phyloP scores from a whole-genome alignment of 2,797 vertebrate species.

The Thunnus albacares region DNA sequence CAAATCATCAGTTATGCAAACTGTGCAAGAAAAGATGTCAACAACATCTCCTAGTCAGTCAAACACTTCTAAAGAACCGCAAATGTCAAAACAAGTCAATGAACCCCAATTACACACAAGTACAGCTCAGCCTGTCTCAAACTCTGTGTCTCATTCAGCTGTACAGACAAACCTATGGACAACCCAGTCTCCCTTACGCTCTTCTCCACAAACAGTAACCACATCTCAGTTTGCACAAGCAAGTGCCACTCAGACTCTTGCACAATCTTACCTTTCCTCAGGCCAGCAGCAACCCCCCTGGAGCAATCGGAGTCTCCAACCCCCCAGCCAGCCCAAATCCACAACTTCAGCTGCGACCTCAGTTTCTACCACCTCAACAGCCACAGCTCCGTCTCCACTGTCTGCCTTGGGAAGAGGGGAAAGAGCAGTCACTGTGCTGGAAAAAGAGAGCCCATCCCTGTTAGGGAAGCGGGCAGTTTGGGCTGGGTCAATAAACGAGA shows the following conservation, averaged over 20 bases:
- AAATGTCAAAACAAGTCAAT: constrained; percentile 50
- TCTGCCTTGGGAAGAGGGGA: constrained; percentile 43
- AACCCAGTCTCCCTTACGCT: constrained; percentile 47
- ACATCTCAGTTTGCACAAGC: constrained; percentile 50
- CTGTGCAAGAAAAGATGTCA: constrained; percentile 52
- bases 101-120: constrained; percentile 44
- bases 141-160: constrained; percentile 24
- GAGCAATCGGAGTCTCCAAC: constrained; percentile 48
- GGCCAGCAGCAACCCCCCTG: constrained; percentile 64
- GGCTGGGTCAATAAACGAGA: constrained; percentile 65
- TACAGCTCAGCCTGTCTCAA: constrained; percentile 44
- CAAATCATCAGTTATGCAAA: constrained; percentile 37
- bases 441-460: constrained; percentile 42
- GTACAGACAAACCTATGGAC: constrained; percentile 35
- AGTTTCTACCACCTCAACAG: constrained; percentile 11
- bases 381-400: constrained; percentile 24
- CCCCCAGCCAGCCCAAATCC: constrained; percentile 49
- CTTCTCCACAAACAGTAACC: constrained; percentile 38
- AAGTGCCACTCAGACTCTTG: constrained; percentile 37
- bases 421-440: constrained; percentile 35
- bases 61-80: constrained; percentile 50
- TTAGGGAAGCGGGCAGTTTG: constrained; percentile 51
- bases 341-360: constrained; percentile 28
- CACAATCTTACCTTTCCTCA: constrained; percentile 56
- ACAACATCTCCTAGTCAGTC: constrained; percentile 23